phyloP scores from a whole-genome alignment of 2,888 invertebrate genomes.

The Atherix ibis region DNA sequence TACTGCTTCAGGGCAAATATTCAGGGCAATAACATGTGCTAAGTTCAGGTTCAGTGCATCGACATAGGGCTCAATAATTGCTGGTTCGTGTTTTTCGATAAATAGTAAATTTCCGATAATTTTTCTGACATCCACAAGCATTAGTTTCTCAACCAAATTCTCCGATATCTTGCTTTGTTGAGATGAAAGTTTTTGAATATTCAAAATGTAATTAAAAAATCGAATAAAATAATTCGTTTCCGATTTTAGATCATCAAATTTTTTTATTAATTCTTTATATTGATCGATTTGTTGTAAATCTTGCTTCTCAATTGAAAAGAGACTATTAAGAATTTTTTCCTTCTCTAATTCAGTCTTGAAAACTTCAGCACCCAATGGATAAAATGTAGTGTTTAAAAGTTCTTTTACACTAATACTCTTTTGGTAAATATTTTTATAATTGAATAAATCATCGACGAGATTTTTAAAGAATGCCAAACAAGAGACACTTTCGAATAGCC shows the following conservation, averaged over 20 bases:
- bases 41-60: conserved; percentile 54
- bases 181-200: too few species aligned
- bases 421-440: conserved; percentile 16
- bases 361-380: conserved; percentile 19
- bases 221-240: conserved; percentile 25
- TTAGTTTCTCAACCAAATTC: conserved; percentile 19
- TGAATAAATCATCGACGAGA: conserved; percentile 8
- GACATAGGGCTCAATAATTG: conserved; percentile 51
- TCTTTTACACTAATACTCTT: conserved; percentile 20
- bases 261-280: conserved; percentile 21
- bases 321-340: conserved; percentile 18
- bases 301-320: conserved; percentile 16
- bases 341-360: conserved; percentile 20
- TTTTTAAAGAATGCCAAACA: conserved; percentile 15
- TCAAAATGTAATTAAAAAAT: conserved; percentile 23
- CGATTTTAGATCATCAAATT: conserved; percentile 24
- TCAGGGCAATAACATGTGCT: conserved; percentile 53
- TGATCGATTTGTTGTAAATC: conserved; percentile 20
- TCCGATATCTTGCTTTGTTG: too few species aligned
- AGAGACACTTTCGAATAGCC: too few species aligned
- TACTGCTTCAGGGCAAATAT: conserved; percentile 48
- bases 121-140: conserved; percentile 35
- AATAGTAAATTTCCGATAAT: conserved; percentile 53
- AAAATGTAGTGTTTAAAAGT: conserved; percentile 19
- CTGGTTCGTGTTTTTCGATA: conserved; percentile 46